These are phyloP conservation scores for Drosophila mercatorum DNA, from an alignment of 2,888 invertebrate species.

Conservation along the genomic window DNA sequence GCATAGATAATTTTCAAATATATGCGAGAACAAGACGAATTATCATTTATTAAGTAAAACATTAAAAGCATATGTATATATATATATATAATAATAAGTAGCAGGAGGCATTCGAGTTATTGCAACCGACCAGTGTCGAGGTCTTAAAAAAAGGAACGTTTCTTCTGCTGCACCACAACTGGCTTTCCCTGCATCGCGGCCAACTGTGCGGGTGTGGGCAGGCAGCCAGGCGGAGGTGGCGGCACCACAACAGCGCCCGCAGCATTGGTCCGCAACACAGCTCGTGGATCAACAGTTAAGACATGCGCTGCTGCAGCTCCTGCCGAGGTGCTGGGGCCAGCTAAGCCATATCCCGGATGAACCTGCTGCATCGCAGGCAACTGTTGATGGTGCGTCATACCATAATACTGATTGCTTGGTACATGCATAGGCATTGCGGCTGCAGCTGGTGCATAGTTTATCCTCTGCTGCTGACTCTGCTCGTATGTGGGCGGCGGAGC, in stretches of 20 bases:
- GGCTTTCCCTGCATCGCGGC: constrained; percentile 83
- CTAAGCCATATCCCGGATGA: constrained; percentile 43
- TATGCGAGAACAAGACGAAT: constrained; percentile 80
- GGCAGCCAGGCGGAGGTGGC: constrained; percentile 84
- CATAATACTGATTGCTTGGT: constrained; percentile 70
- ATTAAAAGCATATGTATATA: constrained; percentile 40
- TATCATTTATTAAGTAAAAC: constrained; percentile 56
- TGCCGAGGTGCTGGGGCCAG: constrained; percentile 67
- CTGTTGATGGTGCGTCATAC: constrained; percentile 74
- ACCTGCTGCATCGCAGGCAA: constrained; percentile 45
- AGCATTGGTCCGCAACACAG: constrained; percentile 65
- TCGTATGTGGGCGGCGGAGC: constrained; percentile 83
- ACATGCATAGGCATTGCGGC: constrained; percentile 38
- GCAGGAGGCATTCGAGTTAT: constrained; percentile 50
- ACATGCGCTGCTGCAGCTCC: constrained; percentile 58
- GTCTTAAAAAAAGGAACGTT: constrained; percentile 77
- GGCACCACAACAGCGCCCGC: constrained; percentile 81
- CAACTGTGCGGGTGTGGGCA: constrained; percentile 83
- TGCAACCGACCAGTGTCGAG: not conserved
- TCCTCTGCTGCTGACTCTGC: constrained; percentile 73
- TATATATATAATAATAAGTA: constrained; percentile 3
- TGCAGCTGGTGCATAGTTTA: constrained; percentile 27
- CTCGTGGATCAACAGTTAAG: constrained; percentile 70
- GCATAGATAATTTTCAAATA: constrained; percentile 74
- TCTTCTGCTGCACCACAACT: constrained; percentile 77